Evolutionary conservation across 2,888 invertebrate species (phyloP), one percentile per base, ranked within the genome.

Genomic region (Danaus chrysippus): DNA sequence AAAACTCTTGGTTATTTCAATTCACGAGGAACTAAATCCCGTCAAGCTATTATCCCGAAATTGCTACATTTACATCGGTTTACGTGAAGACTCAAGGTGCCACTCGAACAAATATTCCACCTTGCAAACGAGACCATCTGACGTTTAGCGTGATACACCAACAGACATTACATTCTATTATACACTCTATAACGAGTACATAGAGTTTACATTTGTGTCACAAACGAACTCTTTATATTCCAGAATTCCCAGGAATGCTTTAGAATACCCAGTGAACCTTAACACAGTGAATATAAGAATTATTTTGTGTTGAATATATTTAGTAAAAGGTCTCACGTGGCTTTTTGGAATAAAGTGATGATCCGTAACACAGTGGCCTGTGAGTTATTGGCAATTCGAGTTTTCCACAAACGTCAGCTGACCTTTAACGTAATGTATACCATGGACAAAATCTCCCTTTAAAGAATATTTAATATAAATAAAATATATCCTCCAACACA

Each of bases 61-160:
- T 49, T 12, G 46, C 17, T 49, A 49, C 46, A 34, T 34, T 15
- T 46, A 46, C 46, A 13, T n/a, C 17, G 17, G 17, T 49, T 6
- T 49, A 49, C 23, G 49, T 49, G 49, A 49, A 49, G 49, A 49
- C 49, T 49, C 49, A 78, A 82, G 80, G 81, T 83, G 82, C 79
- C 79, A 82, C 79, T 79, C 78, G 79, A 77, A 78, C 81, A 81
- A 81, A 82, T 77, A 82, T 80, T 78, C 78, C 81, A 82, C 79
- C 70, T 82, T 83, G 83, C 80, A 84, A 84, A 84, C 82, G 82
- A 82, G 79, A 73, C 76, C 78, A 81, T 81, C 79, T 81, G 78
- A 72, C 73, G 71, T 72, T 69, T 72, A 67, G 67, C 56, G 52
- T 62, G 57, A 54, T 58, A 62, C 53, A 70, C 67, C 66, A 66